Percentiles rank a stretch among this genome's conserved stretches.
These are phyloP conservation scores for Tychaedon coryphoeus DNA, from an alignment of 2,113 vertebrate species.

Conservation along the genomic window DNA sequence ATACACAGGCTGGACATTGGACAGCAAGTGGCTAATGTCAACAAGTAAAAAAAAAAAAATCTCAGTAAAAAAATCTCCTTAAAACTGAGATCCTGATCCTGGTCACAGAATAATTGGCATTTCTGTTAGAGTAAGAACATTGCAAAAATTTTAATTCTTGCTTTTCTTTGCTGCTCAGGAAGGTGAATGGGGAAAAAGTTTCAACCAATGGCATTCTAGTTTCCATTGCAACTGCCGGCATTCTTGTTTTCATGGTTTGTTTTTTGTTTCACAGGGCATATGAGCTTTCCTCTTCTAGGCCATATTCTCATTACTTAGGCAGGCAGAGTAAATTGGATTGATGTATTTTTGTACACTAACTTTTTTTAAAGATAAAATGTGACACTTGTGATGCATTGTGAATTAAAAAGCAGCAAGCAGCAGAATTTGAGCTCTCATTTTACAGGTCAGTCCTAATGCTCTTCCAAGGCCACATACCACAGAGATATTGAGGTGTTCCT, in stretches of 20 bases:
- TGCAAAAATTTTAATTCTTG: neutral
- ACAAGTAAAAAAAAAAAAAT: neutral
- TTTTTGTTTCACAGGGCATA: neutral
- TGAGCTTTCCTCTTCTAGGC: neutral
- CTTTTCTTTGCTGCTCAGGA: neutral
- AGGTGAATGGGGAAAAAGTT: neutral
- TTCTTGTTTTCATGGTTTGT: neutral
- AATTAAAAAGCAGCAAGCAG: neutral
- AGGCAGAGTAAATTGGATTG: neutral
- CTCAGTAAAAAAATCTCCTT: too few relatives aligned
- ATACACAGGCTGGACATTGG: neutral
- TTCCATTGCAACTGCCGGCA: neutral
- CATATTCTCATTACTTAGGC: neutral
- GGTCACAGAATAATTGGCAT: neutral
- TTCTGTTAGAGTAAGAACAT: neutral
- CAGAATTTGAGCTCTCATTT: neutral
- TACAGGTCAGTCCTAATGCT: neutral
- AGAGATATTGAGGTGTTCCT: neutral
- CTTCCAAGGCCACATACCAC: neutral
- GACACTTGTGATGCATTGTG: neutral
- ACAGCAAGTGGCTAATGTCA: neutral
- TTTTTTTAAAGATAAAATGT: neutral
- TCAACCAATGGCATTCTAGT: neutral
- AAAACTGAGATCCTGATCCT: neutral
- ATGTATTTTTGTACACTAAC: neutral